phyloP scores from a whole-genome alignment of 1,140 invertebrate genomes.

The Homalodisca vitripennis region DNA sequence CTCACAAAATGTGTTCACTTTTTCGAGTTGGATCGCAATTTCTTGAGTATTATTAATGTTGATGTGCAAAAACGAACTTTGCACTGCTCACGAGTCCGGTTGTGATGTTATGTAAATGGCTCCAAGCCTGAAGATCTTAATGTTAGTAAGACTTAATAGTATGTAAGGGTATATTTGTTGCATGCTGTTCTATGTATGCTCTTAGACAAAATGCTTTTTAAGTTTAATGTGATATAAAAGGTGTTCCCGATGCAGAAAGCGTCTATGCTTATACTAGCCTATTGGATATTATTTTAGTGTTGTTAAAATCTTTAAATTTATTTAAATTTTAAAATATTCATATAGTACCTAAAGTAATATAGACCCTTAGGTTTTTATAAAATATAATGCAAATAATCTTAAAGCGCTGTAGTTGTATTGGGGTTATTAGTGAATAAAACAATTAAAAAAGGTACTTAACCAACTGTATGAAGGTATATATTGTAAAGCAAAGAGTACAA shows the following conservation, averaged over 20 bases:
- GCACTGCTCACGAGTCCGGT: constrained; percentile 31
- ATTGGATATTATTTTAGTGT: constrained; percentile 15
- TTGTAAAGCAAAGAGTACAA: neutral
- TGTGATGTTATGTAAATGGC: constrained; percentile 27
- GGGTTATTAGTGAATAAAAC: neutral
- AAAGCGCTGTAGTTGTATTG: neutral
- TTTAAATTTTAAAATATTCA: constrained; percentile 16
- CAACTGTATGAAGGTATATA: neutral
- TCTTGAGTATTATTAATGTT: constrained; percentile 24
- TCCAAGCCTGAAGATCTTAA: neutral
- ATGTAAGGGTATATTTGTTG: constrained; percentile 24
- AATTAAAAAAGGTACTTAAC: neutral
- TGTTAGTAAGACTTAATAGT: constrained; percentile 24
- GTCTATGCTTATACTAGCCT: constrained; percentile 21
- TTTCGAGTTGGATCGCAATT: constrained; percentile 16
- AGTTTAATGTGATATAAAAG: constrained; percentile 16
- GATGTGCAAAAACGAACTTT: constrained; percentile 13
- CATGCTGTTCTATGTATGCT: constrained; percentile 20
- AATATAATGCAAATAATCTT: neutral
- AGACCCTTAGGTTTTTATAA: constrained; percentile 12
- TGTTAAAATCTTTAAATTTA: constrained; percentile 9
- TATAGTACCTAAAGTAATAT: constrained; percentile 1
- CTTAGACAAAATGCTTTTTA: constrained; percentile 23
- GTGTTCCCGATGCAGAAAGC: neutral
- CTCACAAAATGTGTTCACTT: constrained; percentile 33